These are phyloP conservation scores for Phortica variegata DNA, from an alignment of 1,140 invertebrate genomes.

Conservation along the genomic window DNA sequence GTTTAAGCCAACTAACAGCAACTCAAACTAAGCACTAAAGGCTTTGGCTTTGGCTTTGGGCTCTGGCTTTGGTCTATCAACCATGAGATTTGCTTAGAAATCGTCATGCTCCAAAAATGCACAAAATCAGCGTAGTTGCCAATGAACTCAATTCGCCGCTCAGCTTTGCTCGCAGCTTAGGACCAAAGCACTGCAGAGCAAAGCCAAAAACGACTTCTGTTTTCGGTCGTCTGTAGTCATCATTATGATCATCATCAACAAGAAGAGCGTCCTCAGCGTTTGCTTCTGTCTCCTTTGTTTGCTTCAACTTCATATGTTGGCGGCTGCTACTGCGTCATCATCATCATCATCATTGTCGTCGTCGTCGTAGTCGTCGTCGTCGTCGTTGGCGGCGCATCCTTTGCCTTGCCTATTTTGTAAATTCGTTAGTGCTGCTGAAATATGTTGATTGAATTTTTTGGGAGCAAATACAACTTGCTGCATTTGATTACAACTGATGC, in stretches of 20 bases:
- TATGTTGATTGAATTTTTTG: conserved; percentile 56
- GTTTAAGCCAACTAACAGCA: conserved; percentile 24
- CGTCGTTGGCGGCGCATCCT: conserved; percentile 38
- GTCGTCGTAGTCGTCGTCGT: background rate
- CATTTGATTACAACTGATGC: conserved; percentile 53
- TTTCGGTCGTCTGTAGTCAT: too few relatives aligned
- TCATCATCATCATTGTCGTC: conserved; percentile 29
- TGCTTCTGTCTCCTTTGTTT: too few relatives aligned
- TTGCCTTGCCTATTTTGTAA: conserved; percentile 56
- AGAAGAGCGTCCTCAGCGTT: too few relatives aligned
- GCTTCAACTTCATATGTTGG: too few relatives aligned
- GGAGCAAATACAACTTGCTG: conserved; percentile 36
- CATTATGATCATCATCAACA: too few relatives aligned
- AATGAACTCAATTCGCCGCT: background rate
- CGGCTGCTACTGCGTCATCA: conserved; percentile 22
- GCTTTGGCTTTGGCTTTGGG: too few relatives aligned
- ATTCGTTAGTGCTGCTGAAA: conserved; percentile 56
- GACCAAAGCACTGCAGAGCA: too few relatives aligned
- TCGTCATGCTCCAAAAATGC: conserved; percentile 40
- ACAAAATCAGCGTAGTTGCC: conserved; percentile 41
- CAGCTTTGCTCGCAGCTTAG: too few relatives aligned
- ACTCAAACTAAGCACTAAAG: too few relatives aligned
- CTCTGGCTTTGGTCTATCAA: background rate
- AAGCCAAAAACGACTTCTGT: too few relatives aligned
- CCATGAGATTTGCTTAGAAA: conserved; percentile 41